Evolutionary conservation across 2,113 vertebrate species (phyloP).

Genomic region (Chaetops frenatus): DNA sequence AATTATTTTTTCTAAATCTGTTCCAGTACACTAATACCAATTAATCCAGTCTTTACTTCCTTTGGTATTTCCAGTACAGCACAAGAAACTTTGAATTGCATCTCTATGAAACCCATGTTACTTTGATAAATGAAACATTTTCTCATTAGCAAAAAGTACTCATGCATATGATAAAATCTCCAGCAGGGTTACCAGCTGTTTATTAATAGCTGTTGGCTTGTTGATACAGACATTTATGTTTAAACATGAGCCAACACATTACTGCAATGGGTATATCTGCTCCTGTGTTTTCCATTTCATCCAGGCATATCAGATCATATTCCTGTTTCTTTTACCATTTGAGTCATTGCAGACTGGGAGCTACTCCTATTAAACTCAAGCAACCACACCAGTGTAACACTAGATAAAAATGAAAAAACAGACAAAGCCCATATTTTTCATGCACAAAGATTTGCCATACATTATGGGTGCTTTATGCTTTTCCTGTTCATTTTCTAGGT

Average conservation of each 20-base stretch:
- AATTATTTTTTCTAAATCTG: not conserved
- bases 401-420: not conserved
- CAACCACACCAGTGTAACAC: not conserved
- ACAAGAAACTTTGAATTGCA: slow-evolving; percentile 28
- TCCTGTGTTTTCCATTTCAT: slow-evolving; percentile 42
- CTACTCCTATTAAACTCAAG: not conserved
- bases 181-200: slow-evolving; percentile 57
- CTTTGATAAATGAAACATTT: slow-evolving; percentile 63
- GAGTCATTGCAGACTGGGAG: not conserved
- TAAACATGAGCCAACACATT: slow-evolving; percentile 57
- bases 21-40: not conserved
- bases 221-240: slow-evolving; percentile 53
- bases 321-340: not conserved
- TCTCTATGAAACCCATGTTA: slow-evolving; percentile 31
- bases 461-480: slow-evolving; percentile 16
- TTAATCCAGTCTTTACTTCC: not conserved
- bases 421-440: not conserved
- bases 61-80: not conserved
- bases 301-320: not conserved
- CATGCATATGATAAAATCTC: slow-evolving; percentile 51
- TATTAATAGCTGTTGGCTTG: slow-evolving; percentile 62
- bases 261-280: slow-evolving; percentile 19
- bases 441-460: not conserved
- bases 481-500: slow-evolving; percentile 33
- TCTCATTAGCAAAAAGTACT: slow-evolving; percentile 63